phyloP scores from a whole-genome alignment of 2,797 vertebrate genomes.

The Sebastolobus alascanus region DNA sequence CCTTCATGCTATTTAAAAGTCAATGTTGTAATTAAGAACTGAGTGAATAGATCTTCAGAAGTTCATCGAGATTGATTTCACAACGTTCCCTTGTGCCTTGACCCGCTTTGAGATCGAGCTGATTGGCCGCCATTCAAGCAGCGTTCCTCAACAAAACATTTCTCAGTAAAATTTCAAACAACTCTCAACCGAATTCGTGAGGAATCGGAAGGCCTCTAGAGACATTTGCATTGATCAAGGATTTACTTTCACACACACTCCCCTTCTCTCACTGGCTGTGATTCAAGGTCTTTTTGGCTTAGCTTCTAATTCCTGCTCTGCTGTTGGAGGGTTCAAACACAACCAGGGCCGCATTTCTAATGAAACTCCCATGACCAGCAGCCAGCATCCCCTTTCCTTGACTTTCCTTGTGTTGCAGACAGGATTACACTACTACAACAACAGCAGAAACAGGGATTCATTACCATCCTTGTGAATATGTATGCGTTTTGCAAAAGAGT shows the following conservation, averaged over 20 bases:
- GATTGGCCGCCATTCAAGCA: constrained; percentile 72
- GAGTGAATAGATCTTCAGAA: constrained; percentile 74
- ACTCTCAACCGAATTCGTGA: constrained; percentile 74
- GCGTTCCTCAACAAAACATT: constrained; percentile 78
- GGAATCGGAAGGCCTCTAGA: constrained; percentile 73
- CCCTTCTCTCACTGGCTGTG: constrained; percentile 80
- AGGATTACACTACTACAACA: constrained; percentile 72
- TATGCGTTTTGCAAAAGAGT: constrained; percentile 44
- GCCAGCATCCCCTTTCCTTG: constrained; percentile 64
- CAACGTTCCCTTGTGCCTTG: constrained; percentile 68
- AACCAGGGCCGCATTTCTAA: constrained; percentile 78
- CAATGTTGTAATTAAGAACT: constrained; percentile 74
- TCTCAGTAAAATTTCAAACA: constrained; percentile 82
- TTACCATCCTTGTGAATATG: constrained; percentile 56
- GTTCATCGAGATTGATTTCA: constrained; percentile 78
- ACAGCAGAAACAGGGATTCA: constrained; percentile 57
- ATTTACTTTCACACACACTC: constrained; percentile 83
- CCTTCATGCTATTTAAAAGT: constrained; percentile 66
- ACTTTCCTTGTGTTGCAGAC: constrained; percentile 66
- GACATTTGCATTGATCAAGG: constrained; percentile 84
- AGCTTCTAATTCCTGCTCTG: constrained; percentile 83
- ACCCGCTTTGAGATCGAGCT: constrained; percentile 72
- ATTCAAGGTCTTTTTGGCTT: constrained; percentile 86
- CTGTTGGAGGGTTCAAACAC: constrained; percentile 81
- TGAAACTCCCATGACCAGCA: constrained; percentile 79